These are phyloP conservation scores for Seira musarum DNA, from an alignment of 2,888 invertebrate genomes.

Conservation along the genomic window DNA sequence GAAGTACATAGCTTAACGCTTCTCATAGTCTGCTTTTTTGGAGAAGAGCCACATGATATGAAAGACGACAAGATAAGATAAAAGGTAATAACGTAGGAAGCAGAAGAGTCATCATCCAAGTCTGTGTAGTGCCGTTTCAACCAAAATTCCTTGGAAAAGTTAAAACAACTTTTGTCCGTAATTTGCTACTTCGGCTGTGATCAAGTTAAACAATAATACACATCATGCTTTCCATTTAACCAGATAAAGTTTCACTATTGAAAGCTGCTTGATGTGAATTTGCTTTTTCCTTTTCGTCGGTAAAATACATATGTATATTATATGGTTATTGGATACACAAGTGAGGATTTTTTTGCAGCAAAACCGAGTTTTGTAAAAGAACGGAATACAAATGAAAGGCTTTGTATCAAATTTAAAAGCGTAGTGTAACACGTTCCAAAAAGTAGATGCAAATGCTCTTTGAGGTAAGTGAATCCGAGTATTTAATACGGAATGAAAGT, in stretches of 20 bases:
- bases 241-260: neutral
- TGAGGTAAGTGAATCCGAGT: no score
- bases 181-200: conserved; percentile 20
- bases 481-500: no score
- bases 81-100: conserved; percentile 3
- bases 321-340: neutral
- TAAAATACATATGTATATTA: no score
- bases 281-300: neutral
- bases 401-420: no score
- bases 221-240: neutral
- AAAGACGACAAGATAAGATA: conserved; percentile 5
- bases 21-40: neutral
- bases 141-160: conserved; percentile 20
- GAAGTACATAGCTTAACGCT: neutral
- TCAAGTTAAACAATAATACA: conserved; percentile 1
- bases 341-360: neutral
- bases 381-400: no score
- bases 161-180: conserved; percentile 23
- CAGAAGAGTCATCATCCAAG: neutral
- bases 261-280: neutral
- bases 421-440: no score
- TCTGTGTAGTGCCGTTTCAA: neutral
- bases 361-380: no score
- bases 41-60: conserved; percentile 7
- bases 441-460: no score